Evolutionary conservation across 2,113 vertebrate genomes (phyloP), one percentile per base, ranked within the genome.

Genomic region (Corythoichthys intestinalis): DNA sequence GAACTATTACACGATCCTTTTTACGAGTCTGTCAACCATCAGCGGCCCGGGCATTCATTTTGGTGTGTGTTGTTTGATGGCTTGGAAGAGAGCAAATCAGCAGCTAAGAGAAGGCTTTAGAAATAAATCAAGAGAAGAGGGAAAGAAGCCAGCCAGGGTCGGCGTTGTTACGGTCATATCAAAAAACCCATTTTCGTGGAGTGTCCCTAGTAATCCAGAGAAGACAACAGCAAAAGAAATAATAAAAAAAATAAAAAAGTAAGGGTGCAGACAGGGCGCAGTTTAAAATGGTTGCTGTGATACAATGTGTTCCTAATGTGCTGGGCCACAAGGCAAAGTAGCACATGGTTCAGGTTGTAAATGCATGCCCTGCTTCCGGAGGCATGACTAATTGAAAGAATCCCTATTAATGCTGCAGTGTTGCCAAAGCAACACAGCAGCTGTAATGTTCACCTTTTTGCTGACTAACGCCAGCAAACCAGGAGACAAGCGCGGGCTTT

Each of bases 311-410:
- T 79, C 63, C 60, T 87, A 82, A 83, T 90, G 78, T 81, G 79
- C 66, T 78, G 71, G 71, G 44, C 76, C 76, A 74, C 61, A 63
- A 77, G 84, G 79, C 69, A 78, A 65, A 73, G 71, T 20, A 39
- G 50, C 2, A 4, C 39, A 71, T 74, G 71, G 70, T 72, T 70
- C 41, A 38, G 64, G 47, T 47, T 71, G 72, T 82, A 86, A 89
- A 90, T 73, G 84, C 67, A 68, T 65, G 76, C 70, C 74, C 79
- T 76, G 80, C 71, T 83, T 83, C 81, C 72, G 72, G 72, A 91
- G 82, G 77, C 83, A 77, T 71, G 75, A 82, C 85, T 88, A 91
- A 91, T 89, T 90, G 85, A 90, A 89, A 88, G 90, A 73, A 77
- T 83, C 68, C 79, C 73, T 71, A 84, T 85, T 88, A 89, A 85